A percentile compares a stretch with the other conserved stretches of the same genome.
These are phyloP conservation scores for Gobio occitaniae DNA, from an alignment of 2,797 vertebrate genomes.

Conservation along the genomic window DNA sequence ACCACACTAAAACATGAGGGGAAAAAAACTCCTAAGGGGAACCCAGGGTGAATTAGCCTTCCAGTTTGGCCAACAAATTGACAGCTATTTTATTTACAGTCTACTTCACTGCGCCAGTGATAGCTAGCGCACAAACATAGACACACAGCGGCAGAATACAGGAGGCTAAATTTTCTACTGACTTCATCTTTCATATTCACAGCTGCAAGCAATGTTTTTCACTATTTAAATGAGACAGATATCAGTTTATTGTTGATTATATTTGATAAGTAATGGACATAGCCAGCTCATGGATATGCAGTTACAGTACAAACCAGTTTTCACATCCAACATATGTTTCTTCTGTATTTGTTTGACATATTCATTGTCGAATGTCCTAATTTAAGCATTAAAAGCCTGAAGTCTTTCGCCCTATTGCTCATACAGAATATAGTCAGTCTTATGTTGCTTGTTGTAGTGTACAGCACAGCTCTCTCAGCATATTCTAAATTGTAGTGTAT, in stretches of 20 bases:
- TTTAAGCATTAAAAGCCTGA: neutral
- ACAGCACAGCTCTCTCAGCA: conserved; percentile 24
- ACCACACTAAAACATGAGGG: neutral
- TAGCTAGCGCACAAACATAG: neutral
- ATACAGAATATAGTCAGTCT: neutral
- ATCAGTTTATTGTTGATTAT: conserved; percentile 8
- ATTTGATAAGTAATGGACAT: neutral
- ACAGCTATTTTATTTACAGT: conserved; percentile 24
- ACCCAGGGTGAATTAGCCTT: neutral
- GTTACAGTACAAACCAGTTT: neutral
- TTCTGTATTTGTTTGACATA: neutral
- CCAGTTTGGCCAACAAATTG: conserved; percentile 7
- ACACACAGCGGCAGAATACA: neutral
- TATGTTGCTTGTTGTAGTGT: neutral
- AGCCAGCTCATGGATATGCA: neutral
- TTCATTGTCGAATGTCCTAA: neutral
- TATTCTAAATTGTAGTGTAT: conserved; percentile 25
- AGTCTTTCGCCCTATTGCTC: neutral
- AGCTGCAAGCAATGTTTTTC: neutral
- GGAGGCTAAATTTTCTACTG: neutral
- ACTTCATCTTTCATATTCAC: conserved; percentile 5
- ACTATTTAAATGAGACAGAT: neutral
- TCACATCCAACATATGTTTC: neutral
- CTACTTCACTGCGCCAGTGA: conserved; percentile 1
- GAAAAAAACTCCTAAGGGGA: neutral